Evolutionary conservation across 1,140 invertebrate genomes (phyloP).

Genomic region (Halyomorpha halys): DNA sequence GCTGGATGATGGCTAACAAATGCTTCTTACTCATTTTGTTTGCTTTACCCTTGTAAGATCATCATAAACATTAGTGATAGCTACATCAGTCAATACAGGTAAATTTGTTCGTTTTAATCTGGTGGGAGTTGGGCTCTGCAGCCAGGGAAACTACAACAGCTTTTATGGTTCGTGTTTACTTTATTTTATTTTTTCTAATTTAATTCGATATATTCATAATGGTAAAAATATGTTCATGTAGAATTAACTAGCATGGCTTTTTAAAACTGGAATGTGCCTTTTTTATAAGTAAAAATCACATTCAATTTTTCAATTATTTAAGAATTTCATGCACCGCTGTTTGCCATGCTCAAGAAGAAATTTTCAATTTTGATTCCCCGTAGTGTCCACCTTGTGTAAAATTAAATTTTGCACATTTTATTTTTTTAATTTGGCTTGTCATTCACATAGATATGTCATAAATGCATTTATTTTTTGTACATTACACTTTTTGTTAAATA

Average conservation of each 20-base stretch:
- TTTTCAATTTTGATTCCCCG: no score
- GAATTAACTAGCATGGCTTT: constrained; percentile 8
- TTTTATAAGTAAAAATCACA: no score
- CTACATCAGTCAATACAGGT: constrained; percentile 3
- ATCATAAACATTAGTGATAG: neutral
- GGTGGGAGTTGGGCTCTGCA: constrained; percentile 18
- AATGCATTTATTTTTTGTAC: no score
- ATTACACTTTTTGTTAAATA: no score
- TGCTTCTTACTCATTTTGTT: constrained; percentile 17
- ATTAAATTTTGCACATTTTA: no score
- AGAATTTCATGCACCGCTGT: no score
- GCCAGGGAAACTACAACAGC: constrained; percentile 19
- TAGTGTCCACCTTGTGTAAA: no score
- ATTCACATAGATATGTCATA: no score
- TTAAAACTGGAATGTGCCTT: neutral
- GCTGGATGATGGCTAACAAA: constrained; percentile 25
- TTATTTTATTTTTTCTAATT: neutral
- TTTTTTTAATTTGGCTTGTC: no score
- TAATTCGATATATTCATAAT: no score
- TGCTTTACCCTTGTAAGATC: constrained; percentile 15
- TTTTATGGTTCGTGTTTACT: constrained; percentile 12
- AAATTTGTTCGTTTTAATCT: neutral
- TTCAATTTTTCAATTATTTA: no score
- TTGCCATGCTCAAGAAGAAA: no score
- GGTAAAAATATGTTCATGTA: neutral